phyloP scores from a whole-genome alignment of 1,140 invertebrate genomes.

The Sipha flava region DNA sequence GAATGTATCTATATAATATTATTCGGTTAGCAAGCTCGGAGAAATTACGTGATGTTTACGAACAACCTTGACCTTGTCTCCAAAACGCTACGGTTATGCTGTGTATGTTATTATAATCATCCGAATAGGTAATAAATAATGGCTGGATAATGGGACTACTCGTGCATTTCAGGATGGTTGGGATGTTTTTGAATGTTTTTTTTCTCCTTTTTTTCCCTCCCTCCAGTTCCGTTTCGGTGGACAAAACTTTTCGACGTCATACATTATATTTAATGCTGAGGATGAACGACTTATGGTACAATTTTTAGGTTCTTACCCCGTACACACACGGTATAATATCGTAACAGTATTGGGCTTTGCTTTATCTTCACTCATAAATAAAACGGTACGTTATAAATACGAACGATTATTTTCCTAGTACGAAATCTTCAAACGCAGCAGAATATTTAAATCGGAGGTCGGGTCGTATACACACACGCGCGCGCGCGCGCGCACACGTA shows the following conservation, averaged over 20 bases:
- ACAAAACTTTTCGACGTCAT: too few species aligned
- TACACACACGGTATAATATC: too few species aligned
- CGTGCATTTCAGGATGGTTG: background rate
- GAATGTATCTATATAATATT: background rate
- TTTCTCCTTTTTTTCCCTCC: too few species aligned
- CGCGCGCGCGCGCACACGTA: background rate
- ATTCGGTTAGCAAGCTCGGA: background rate
- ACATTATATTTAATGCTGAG: too few species aligned
- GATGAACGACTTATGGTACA: too few species aligned
- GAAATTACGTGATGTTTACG: slow-evolving; percentile 20
- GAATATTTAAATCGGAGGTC: background rate
- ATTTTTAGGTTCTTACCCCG: too few species aligned
- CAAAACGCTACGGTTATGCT: background rate
- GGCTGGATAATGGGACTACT: background rate
- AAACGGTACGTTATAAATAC: too few species aligned
- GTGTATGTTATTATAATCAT: background rate
- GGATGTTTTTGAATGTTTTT: too few species aligned
- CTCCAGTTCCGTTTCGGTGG: background rate
- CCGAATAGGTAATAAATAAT: background rate
- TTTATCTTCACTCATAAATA: too few species aligned
- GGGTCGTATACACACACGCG: background rate
- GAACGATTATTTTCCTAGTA: background rate
- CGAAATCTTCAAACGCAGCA: background rate
- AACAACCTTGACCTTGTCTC: slow-evolving; percentile 19
- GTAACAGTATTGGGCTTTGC: too few species aligned